These are phyloP conservation scores for Dicycla oo DNA, from an alignment of 2,888 invertebrate genomes.

Conservation along the genomic window DNA sequence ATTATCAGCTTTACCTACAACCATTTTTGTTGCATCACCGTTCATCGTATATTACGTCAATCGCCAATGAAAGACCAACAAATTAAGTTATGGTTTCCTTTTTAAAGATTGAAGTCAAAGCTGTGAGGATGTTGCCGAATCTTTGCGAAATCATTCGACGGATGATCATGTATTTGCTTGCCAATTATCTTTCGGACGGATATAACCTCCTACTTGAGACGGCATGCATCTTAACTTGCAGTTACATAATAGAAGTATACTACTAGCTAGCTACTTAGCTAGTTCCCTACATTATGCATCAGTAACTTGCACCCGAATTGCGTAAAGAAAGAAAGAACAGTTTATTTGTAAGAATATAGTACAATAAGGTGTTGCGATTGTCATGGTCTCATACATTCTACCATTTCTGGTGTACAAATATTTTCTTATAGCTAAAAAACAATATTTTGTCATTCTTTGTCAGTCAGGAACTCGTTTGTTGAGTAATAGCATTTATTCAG, in stretches of 20 bases:
- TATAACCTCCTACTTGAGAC: neutral
- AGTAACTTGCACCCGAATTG: neutral
- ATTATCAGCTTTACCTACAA: neutral
- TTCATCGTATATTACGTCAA: slow-evolving; percentile 34
- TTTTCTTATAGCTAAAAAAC: no score
- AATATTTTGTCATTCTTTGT: no score
- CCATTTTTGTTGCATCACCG: slow-evolving; percentile 26
- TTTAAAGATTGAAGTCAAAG: slow-evolving; percentile 29
- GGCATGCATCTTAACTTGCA: neutral
- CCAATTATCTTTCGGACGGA: slow-evolving; percentile 28
- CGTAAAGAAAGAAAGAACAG: no score
- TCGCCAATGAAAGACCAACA: slow-evolving; percentile 38
- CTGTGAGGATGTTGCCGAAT: slow-evolving; percentile 41
- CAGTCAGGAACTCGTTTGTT: no score
- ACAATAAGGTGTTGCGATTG: no score
- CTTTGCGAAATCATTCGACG: slow-evolving; percentile 25
- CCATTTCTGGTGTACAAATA: no score
- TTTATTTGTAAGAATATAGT: no score
- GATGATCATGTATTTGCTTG: slow-evolving; percentile 14
- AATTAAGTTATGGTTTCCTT: slow-evolving; percentile 38
- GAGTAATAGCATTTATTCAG: no score
- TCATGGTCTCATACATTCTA: no score
- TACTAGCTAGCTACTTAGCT: no score
- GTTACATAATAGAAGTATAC: neutral
- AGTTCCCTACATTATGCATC: neutral